Conservation (phyloP, 2,888 invertebrate species). For the Thecophora atra region DNA sequence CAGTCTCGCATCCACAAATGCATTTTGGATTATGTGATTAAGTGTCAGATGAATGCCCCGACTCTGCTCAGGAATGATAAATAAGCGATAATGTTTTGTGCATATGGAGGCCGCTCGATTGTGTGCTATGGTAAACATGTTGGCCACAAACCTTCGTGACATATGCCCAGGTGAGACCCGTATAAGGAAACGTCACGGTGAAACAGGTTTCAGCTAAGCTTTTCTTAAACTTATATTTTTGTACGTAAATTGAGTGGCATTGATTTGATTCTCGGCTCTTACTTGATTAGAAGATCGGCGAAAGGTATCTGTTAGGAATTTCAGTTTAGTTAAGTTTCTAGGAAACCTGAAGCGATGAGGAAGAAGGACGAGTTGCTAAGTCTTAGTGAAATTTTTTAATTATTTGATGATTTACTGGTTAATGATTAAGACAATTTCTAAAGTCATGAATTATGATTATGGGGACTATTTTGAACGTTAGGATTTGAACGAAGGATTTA, state of each 20-base stretch:
- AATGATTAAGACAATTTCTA: too few relatives aligned
- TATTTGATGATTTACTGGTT: too few relatives aligned
- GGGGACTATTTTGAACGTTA: too few relatives aligned
- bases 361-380: too few relatives aligned
- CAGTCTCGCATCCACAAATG: conserved; percentile 36
- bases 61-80: conserved; percentile 40
- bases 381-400: too few relatives aligned
- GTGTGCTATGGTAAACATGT: not conserved
- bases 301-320: too few relatives aligned
- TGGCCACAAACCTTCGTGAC: not conserved
- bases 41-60: conserved; percentile 31
- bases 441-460: too few relatives aligned
- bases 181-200: not conserved
- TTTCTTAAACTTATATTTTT: not conserved
- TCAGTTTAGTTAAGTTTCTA: too few relatives aligned
- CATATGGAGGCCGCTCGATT: conserved; percentile 45
- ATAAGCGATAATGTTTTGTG: conserved; percentile 49
- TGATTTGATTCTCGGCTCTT: conserved; percentile 5
- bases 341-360: too few relatives aligned
- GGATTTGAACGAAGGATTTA: too few relatives aligned
- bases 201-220: not conserved
- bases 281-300: not conserved
- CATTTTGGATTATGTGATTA: conserved; percentile 36
- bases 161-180: not conserved
- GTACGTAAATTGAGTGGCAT: conserved; percentile 27